Evolutionary conservation across 2,113 vertebrate species (phyloP), one percentile per base, ranked within the genome.

Genomic region (Microcebus griseorufus): DNA sequence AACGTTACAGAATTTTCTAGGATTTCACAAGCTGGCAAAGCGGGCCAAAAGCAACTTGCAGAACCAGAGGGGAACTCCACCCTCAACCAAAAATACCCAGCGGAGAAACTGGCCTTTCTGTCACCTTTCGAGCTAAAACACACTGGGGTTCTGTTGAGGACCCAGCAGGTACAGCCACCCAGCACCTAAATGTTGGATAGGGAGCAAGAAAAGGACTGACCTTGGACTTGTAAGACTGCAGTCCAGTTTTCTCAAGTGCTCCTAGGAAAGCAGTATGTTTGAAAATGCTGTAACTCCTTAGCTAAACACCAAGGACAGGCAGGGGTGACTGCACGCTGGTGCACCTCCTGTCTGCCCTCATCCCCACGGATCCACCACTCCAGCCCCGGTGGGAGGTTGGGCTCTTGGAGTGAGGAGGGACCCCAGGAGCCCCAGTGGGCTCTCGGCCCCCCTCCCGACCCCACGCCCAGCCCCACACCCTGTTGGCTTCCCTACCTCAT

Each of bases 1-100:
- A 48, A 16, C 42, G 32, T 64, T 70, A 39, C 4, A 29, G 48
- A 55, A 76, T 94, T 96, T 94, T 81, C 88, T 75, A 39, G 75
- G 60, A 34, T 48, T 93, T 70, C 53, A 17, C 32, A 51, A 76
- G 45, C 76, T 34, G 51, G 22, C 53, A 55, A 60, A 11, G 6
- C 17, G 14, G 60, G 48, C 79, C 70, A 34, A 92, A 69, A 92
- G 29, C 78, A 93, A 80, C 72, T 92, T 69, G 37, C 39, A 64
- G 60, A 91, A 23, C 82, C 86, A 89, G 45, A 89, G 60, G 20
- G 39, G 51, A 79, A 75, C 55, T 86, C 94, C 29, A 23, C 55
- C 78, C 73, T 85, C 34, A 16, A 34, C 39, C 70, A 27, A 37
- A 39, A 37, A 10, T 17, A 9, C 39, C 9, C 42, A 7, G 5